Evolutionary conservation across 2,888 invertebrate species (phyloP).

Genomic region (Apodemia zela): DNA sequence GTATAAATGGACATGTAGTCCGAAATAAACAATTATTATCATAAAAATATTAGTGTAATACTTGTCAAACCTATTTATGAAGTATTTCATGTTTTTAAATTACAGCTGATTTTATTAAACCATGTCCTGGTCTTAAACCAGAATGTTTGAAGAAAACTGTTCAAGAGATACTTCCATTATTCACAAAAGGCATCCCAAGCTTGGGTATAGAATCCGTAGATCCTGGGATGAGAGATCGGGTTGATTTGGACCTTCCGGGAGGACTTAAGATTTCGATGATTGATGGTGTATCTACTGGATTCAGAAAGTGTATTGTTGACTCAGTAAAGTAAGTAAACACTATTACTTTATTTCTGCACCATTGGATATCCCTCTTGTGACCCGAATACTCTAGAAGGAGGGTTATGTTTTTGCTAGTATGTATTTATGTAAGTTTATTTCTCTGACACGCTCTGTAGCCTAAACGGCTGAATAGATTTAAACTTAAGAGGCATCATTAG

Average conservation of each 20-base stretch:
- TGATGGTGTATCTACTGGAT: constrained; percentile 51
- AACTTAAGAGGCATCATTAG: no score
- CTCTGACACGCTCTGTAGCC: no score
- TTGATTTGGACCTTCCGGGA: constrained; percentile 48
- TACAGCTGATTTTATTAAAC: constrained; percentile 47
- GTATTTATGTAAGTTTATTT: no score
- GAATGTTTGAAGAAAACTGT: constrained; percentile 52
- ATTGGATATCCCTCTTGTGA: no score
- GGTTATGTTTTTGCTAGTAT: background rate
- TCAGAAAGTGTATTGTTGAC: constrained; percentile 56
- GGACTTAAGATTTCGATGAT: constrained; percentile 47
- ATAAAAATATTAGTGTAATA: no score
- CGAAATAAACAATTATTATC: no score
- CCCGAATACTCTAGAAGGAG: no score
- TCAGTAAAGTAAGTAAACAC: constrained; percentile 45
- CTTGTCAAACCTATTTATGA: no score
- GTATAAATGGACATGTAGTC: no score
- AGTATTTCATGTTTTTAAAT: constrained; percentile 22
- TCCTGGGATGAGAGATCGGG: constrained; percentile 42
- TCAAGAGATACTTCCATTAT: constrained; percentile 49
- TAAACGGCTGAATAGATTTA: no score
- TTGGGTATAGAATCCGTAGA: constrained; percentile 46
- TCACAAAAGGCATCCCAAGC: constrained; percentile 52
- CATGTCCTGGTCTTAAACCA: constrained; percentile 46
- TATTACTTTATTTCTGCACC: background rate